Conservation (phyloP, 2,888 invertebrate species). For the Altica lythri region DNA sequence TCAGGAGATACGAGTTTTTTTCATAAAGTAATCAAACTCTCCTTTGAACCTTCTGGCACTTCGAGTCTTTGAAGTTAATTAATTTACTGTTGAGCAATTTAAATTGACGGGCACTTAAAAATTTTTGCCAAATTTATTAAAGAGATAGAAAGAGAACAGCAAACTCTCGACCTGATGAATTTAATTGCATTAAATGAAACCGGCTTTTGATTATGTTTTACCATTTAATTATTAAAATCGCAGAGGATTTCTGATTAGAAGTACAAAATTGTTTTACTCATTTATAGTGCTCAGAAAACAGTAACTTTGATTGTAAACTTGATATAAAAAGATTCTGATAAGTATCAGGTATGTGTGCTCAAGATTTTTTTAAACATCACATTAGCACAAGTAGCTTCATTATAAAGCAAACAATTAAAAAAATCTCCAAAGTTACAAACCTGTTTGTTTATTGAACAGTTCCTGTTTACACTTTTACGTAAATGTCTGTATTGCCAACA, state of each 20-base stretch:
- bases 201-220: constrained; percentile 8
- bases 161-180: constrained; percentile 2
- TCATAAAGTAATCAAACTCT: constrained; percentile 10
- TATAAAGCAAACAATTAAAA: too few species aligned
- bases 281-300: too few species aligned
- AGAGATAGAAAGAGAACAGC: constrained; percentile 3
- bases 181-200: constrained; percentile 16
- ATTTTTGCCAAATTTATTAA: constrained; percentile 17
- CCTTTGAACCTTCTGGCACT: background rate
- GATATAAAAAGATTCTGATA: too few species aligned
- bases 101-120: constrained; percentile 27
- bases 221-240: constrained; percentile 2
- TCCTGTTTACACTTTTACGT: background rate
- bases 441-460: too few species aligned
- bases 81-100: constrained; percentile 23
- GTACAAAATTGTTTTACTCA: too few species aligned
- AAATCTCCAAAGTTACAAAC: too few species aligned
- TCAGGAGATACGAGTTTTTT: background rate
- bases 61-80: constrained; percentile 18
- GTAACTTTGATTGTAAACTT: too few species aligned
- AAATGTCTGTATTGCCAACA: constrained; percentile 1
- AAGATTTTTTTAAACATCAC: too few species aligned
- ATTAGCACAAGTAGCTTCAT: too few species aligned
- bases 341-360: too few species aligned
- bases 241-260: background rate